These are phyloP conservation scores for Steinernema feltiae DNA, from an alignment of 1,140 invertebrate genomes.

Conservation along the genomic window DNA sequence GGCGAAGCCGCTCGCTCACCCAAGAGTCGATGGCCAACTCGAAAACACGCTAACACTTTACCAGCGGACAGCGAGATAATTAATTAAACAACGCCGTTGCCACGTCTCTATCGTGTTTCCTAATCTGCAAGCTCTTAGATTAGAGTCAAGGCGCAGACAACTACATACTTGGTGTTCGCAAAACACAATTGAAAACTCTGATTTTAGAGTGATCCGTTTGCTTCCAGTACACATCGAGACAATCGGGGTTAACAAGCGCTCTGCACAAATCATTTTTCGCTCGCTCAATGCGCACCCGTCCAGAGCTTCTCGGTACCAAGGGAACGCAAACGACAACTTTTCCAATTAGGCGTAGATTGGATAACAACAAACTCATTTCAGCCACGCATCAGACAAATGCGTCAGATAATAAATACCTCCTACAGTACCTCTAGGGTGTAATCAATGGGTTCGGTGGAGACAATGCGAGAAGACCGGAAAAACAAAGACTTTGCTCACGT, in stretches of 20 bases:
- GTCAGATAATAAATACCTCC: not conserved
- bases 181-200: too few relatives aligned
- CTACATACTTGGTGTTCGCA: too few relatives aligned
- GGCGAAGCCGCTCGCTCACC: not conserved
- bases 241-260: not conserved
- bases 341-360: not conserved
- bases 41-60: not conserved
- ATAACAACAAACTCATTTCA: not conserved
- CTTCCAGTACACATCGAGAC: too few relatives aligned
- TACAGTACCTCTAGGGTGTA: too few relatives aligned
- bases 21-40: not conserved
- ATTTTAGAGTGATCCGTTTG: too few relatives aligned
- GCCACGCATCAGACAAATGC: too few relatives aligned
- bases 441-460: too few relatives aligned
- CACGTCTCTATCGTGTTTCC: too few relatives aligned
- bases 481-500: not conserved
- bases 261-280: not conserved
- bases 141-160: too few relatives aligned
- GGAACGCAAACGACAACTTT: not conserved
- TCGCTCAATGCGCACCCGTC: not conserved
- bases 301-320: not conserved
- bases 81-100: too few relatives aligned
- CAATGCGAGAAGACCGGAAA: too few relatives aligned
- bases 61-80: not conserved
- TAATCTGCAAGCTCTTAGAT: too few relatives aligned